A percentile compares a stretch with the other conserved stretches of the same genome.
Evolutionary conservation across 1,140 invertebrate genomes (phyloP).

Genomic region (Oncopodura yosiiana): DNA sequence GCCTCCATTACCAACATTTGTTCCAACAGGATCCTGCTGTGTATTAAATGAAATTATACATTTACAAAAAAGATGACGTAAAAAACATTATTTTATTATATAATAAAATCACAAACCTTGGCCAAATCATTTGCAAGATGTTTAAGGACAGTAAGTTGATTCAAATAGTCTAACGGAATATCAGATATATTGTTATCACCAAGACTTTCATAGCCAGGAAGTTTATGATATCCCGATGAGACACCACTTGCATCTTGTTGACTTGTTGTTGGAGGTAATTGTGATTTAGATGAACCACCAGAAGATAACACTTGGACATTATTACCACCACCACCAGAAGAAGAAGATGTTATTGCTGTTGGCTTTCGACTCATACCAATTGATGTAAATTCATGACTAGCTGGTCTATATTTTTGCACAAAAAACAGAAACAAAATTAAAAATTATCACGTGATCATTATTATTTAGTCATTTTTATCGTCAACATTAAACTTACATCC

Average conservation of each 20-base stretch:
- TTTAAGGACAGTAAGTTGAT: constrained; percentile 71
- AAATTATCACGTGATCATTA: background rate
- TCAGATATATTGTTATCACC: constrained; percentile 74
- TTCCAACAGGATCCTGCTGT: constrained; percentile 48
- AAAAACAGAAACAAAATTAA: background rate
- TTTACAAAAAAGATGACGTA: constrained; percentile 31
- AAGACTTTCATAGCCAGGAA: constrained; percentile 47
- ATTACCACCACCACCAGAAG: constrained; percentile 33
- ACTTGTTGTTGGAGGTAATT: constrained; percentile 3
- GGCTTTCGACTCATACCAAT: constrained; percentile 27
- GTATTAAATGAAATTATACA: constrained; percentile 39
- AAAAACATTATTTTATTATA: constrained; percentile 47
- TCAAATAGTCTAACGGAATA: constrained; percentile 73
- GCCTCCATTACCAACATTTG: constrained; percentile 36
- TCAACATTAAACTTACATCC: constrained; percentile 30
- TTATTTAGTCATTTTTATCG: background rate
- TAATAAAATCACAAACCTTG: too few species aligned
- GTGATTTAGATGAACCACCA: constrained; percentile 13
- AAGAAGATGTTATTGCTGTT: constrained; percentile 10
- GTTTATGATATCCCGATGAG: too few species aligned
- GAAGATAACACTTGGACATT: constrained; percentile 12
- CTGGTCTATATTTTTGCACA: constrained; percentile 25
- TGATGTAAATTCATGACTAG: constrained; percentile 35
- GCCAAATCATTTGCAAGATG: constrained; percentile 76
- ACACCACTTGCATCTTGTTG: constrained; percentile 9